phyloP scores from a whole-genome alignment of 2,888 invertebrate genomes.

The Drosophila anomelani region DNA sequence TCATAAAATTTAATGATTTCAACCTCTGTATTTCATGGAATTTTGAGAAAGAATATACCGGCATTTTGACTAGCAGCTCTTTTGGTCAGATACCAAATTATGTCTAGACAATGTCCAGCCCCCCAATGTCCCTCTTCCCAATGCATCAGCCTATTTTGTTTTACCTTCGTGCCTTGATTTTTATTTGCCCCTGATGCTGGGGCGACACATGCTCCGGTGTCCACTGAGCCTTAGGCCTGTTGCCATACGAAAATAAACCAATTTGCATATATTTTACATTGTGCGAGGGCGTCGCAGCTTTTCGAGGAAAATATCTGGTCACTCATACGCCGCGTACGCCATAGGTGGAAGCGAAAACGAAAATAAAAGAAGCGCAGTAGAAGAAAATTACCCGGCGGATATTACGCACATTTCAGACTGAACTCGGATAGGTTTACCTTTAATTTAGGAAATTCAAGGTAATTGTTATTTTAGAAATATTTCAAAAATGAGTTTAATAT shows the following conservation, averaged over 20 bases:
- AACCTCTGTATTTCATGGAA: slow-evolving; percentile 4
- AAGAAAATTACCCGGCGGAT: slow-evolving; percentile 60
- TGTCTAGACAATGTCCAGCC: slow-evolving; percentile 41
- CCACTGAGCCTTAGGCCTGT: slow-evolving; percentile 44
- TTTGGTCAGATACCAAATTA: slow-evolving; percentile 29
- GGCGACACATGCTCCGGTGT: slow-evolving; percentile 32
- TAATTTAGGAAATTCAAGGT: background rate
- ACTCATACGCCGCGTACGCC: slow-evolving; percentile 56
- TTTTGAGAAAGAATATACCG: slow-evolving; percentile 9
- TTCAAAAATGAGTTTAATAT: background rate
- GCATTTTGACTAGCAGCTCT: slow-evolving; percentile 8
- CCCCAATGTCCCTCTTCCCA: background rate
- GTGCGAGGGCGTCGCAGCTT: slow-evolving; percentile 42
- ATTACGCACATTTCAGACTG: slow-evolving; percentile 44
- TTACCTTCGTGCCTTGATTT: slow-evolving; percentile 34
- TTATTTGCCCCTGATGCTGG: slow-evolving; percentile 33
- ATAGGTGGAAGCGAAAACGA: slow-evolving; percentile 58
- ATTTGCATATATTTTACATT: slow-evolving; percentile 75
- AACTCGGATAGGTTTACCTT: background rate
- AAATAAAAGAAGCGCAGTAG: slow-evolving; percentile 18
- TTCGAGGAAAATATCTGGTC: slow-evolving; percentile 38
- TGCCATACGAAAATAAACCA: slow-evolving; percentile 76
- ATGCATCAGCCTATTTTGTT: slow-evolving; percentile 24
- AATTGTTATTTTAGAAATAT: background rate
- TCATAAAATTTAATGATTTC: slow-evolving; percentile 11